Percentiles rank a stretch among this genome's conserved stretches.
Evolutionary conservation across 2,113 vertebrate species (phyloP).

Genomic region (Cephalopholis sonnerati): DNA sequence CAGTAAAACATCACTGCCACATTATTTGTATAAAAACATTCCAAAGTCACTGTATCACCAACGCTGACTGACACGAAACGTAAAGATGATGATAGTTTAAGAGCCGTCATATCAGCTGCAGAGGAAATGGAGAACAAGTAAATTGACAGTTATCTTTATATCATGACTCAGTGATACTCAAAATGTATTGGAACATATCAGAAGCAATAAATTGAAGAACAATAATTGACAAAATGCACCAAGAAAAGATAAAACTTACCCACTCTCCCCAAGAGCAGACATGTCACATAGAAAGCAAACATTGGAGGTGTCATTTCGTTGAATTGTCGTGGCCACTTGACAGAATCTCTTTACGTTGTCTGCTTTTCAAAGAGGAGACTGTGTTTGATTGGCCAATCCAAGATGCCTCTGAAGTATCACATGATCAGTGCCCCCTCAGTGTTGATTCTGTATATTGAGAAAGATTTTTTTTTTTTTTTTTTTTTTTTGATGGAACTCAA

Average conservation of each 20-base stretch:
- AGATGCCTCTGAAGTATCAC: conserved; percentile 28
- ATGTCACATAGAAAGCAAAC: background rate
- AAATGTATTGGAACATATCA: background rate
- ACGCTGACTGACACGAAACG: background rate
- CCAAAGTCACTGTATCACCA: conserved; percentile 43
- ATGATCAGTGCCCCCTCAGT: background rate
- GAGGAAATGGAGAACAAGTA: background rate
- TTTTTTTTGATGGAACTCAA: background rate
- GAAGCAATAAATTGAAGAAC: background rate
- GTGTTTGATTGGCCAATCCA: conserved; percentile 15
- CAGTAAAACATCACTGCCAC: conserved; percentile 22
- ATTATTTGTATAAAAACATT: conserved; percentile 6
- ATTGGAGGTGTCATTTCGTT: conserved; percentile 15
- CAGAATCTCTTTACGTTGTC: background rate
- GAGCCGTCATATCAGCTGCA: background rate
- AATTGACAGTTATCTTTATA: background rate
- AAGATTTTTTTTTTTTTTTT: too few relatives aligned
- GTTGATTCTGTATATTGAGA: background rate
- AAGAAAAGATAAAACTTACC: conserved; percentile 22
- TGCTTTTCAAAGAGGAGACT: conserved; percentile 19
- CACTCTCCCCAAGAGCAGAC: conserved; percentile 21
- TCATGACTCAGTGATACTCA: background rate
- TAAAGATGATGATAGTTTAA: background rate
- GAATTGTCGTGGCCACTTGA: background rate
- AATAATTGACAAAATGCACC: background rate